Percentiles rank a stretch among this genome's conserved stretches.
These are phyloP conservation scores for Psix sp. DNA, from an alignment of 1,140 invertebrate genomes.

Conservation along the genomic window DNA sequence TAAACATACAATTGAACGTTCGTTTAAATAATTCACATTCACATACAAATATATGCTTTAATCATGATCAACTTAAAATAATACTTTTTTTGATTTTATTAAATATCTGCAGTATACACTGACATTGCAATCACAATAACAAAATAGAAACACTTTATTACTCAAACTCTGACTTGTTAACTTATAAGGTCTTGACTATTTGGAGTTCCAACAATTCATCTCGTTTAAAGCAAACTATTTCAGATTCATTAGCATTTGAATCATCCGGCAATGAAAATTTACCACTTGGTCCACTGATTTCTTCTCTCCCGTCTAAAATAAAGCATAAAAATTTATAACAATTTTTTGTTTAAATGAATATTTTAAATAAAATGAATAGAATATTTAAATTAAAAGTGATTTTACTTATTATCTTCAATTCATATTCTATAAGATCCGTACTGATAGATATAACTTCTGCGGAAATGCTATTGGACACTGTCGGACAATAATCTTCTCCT, in stretches of 20 bases:
- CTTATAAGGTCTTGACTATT: slow-evolving; percentile 15
- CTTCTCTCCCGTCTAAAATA: slow-evolving; percentile 20
- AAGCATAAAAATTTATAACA: background rate
- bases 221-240: slow-evolving; percentile 12
- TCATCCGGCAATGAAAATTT: slow-evolving; percentile 37
- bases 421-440: slow-evolving; percentile 16
- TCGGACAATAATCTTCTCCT: slow-evolving; percentile 30
- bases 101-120: too few species aligned
- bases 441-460: slow-evolving; percentile 32
- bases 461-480: slow-evolving; percentile 16
- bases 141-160: too few species aligned
- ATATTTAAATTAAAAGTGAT: background rate
- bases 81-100: too few species aligned
- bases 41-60: too few species aligned
- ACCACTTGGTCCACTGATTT: slow-evolving; percentile 19
- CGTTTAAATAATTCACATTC: too few species aligned
- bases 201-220: slow-evolving; percentile 22
- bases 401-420: slow-evolving; percentile 42
- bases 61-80: too few species aligned
- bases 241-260: slow-evolving; percentile 12
- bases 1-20: too few species aligned
- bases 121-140: too few species aligned
- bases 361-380: background rate
- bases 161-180: too few species aligned
- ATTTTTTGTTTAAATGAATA: background rate